These are phyloP conservation scores for Isaurus tuberculatus DNA, from an alignment of 92 coral and sea anemone species.

Conservation along the genomic window DNA sequence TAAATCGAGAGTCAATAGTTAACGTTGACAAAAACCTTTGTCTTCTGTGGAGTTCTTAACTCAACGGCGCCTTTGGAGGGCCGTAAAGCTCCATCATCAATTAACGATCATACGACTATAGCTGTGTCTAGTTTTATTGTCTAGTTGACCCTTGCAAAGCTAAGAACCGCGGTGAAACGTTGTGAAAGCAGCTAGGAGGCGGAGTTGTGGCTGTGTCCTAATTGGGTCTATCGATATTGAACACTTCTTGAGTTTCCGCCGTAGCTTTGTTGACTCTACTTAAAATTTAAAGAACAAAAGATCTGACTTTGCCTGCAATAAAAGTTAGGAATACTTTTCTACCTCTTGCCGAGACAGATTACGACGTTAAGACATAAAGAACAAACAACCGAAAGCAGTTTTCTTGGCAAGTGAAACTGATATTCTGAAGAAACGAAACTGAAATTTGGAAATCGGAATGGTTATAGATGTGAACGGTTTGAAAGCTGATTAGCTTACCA, in stretches of 20 bases:
- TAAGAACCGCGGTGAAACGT: conserved; percentile 1
- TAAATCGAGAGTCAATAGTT: no score
- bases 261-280: not conserved
- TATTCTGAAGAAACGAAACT: not conserved
- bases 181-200: conserved; percentile 1
- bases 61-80: not conserved
- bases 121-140: not conserved
- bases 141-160: conserved; percentile 1
- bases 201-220: not conserved
- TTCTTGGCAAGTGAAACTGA: not conserved
- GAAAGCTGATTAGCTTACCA: no score
- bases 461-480: no score
- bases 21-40: no score
- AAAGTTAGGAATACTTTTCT: not conserved
- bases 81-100: not conserved
- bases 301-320: not conserved
- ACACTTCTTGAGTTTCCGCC: not conserved
- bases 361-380: not conserved
- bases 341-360: not conserved
- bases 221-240: conserved; percentile 14
- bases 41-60: no score
- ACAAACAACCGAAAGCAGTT: not conserved
- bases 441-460: not conserved
- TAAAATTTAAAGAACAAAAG: conserved; percentile 1
- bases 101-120: not conserved